phyloP scores from a whole-genome alignment of 2,888 invertebrate genomes.

The Mythimna lalbum region DNA sequence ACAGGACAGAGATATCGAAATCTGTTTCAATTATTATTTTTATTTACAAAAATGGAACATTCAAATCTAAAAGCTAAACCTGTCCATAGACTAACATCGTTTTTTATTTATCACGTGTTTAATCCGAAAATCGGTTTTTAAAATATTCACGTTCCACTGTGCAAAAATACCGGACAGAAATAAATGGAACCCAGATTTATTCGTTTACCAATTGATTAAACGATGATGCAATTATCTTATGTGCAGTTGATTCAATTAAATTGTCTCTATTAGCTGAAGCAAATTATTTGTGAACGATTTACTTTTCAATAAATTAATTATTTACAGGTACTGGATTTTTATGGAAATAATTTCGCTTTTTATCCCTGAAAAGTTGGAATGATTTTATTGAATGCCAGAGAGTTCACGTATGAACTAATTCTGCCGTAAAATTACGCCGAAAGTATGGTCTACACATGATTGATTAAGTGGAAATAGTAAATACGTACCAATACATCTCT shows the following conservation, averaged over 20 bases:
- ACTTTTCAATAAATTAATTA: slow-evolving; percentile 23
- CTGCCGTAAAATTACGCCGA: not conserved
- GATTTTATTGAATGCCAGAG: not conserved
- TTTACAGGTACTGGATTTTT: slow-evolving; percentile 8
- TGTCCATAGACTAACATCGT: not conserved
- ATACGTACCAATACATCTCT: not conserved
- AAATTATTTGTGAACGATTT: slow-evolving; percentile 59
- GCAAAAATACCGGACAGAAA: slow-evolving; percentile 39
- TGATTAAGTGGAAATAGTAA: too few relatives aligned
- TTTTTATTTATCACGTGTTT: slow-evolving; percentile 31
- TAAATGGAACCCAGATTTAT: slow-evolving; percentile 63
- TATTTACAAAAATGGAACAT: not conserved
- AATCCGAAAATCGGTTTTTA: slow-evolving; percentile 22
- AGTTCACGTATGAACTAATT: not conserved
- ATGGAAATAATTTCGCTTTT: not conserved
- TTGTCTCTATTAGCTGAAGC: slow-evolving; percentile 52
- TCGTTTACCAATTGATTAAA: slow-evolving; percentile 67
- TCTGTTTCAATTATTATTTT: not conserved
- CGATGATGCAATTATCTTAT: slow-evolving; percentile 70
- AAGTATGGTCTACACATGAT: too few relatives aligned
- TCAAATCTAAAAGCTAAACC: slow-evolving; percentile 17
- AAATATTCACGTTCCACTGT: slow-evolving; percentile 42
- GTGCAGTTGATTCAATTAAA: slow-evolving; percentile 66
- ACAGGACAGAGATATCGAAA: not conserved
- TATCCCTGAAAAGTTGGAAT: not conserved